These are phyloP conservation scores for Scarus forsteni DNA, from an alignment of 2,797 vertebrate genomes.

Conservation along the genomic window DNA sequence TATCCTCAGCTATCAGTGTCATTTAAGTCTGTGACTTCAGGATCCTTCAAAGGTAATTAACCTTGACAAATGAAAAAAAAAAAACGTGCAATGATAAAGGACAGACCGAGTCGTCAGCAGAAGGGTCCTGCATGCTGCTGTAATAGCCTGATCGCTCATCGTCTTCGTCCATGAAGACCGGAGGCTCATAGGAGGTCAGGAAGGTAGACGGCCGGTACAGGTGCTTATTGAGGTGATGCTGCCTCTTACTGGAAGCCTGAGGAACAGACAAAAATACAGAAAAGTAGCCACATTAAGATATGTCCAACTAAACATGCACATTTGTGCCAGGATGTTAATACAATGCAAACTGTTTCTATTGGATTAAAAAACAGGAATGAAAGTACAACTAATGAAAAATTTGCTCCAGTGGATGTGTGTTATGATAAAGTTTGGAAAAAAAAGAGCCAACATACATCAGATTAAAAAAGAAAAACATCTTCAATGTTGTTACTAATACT, in stretches of 20 bases:
- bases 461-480: too few species aligned
- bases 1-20: not conserved
- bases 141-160: slow-evolving; percentile 92
- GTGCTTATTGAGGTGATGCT: slow-evolving; percentile 98
- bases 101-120: slow-evolving; percentile 91
- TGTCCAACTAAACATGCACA: too few species aligned
- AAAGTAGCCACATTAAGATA: not conserved
- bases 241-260: slow-evolving; percentile 94
- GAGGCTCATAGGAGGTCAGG: slow-evolving; percentile 97
- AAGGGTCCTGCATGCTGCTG: slow-evolving; percentile 86
- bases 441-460: too few species aligned
- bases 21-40: fast-evolving
- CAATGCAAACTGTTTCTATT: too few species aligned
- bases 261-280: not conserved
- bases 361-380: too few species aligned
- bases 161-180: slow-evolving; percentile 98
- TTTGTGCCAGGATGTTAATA: too few species aligned
- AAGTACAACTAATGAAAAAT: too few species aligned
- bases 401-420: too few species aligned
- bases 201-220: slow-evolving; percentile 98
- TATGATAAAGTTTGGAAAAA: too few species aligned
- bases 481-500: too few species aligned
- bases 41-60: not conserved
- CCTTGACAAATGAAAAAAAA: not conserved
- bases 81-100: not conserved